These are phyloP conservation scores for Keiferia lycopersicella DNA, from an alignment of 2,888 invertebrate species.

Conservation along the genomic window DNA sequence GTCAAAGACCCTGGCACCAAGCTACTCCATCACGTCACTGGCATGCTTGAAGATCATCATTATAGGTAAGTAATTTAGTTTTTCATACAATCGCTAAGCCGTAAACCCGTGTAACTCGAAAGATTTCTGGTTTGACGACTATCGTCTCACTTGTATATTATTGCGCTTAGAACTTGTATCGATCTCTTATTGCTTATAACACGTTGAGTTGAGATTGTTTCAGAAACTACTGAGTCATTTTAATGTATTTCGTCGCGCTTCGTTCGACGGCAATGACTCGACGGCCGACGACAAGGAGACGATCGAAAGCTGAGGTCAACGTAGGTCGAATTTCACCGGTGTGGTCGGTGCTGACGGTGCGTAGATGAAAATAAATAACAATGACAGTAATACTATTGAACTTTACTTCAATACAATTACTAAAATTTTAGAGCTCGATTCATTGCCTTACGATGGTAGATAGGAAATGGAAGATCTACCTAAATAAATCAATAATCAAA, in stretches of 20 bases:
- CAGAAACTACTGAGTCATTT: slow-evolving; percentile 2
- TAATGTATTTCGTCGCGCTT: slow-evolving; percentile 20
- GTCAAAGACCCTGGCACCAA: slow-evolving; percentile 23
- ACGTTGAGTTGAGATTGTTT: slow-evolving; percentile 22
- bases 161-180: neutral
- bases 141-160: neutral
- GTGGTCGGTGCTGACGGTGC: neutral
- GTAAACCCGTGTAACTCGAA: slow-evolving; percentile 13
- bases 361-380: neutral
- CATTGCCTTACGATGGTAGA: neutral
- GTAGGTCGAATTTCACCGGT: slow-evolving; percentile 24
- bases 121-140: neutral
- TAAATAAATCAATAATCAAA: too few species aligned
- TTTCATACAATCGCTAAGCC: slow-evolving; percentile 20
- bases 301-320: slow-evolving; percentile 21
- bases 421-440: neutral
- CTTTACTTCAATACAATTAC: neutral
- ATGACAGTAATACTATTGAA: too few species aligned
- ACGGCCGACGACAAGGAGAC: slow-evolving; percentile 10
- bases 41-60: slow-evolving; percentile 22
- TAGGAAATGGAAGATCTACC: too few species aligned
- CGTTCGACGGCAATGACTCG: slow-evolving; percentile 11
- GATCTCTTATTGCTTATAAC: slow-evolving; percentile 4
- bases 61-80: slow-evolving; percentile 21
- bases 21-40: neutral